Base-by-base conservation (phyloP, 2,888 invertebrate genomes). In the Dusona sp. region DNA sequence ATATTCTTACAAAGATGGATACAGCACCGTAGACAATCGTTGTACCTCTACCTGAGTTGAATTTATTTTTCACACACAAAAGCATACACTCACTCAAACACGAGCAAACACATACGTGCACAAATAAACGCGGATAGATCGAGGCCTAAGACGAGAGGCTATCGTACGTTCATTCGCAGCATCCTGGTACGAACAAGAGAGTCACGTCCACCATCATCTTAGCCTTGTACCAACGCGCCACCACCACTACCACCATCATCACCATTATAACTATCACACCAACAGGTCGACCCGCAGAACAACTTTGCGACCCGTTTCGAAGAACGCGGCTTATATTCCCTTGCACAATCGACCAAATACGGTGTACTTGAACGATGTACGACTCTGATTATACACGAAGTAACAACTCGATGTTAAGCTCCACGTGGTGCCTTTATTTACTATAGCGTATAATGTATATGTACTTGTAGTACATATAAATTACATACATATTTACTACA, bases 291-390 rank as follows among this genome's bases (percentile, higher is more conserved):
- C 68, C 84, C 48, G 83, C 84, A 64, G 65, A 54, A 84, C 81
- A 73, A 79, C 84, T 78, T 48, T 48, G 48, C 86, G 87, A 87
- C 78, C 87, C 68, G 88, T 88, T 89, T 87, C 83, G 78, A 88
- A 86, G 84, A 87, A 88, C 77, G 57, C 67, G 70, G 51, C 48
- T 73, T 73, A 73, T 73, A 73, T 80, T 88, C 73, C 88, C 86
- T 90, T 89, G 88, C 90, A 90, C 90, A 89, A 90, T 90, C 87
- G 79, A 77, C 90, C 90, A 88, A 90, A 90, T 90, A 90, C 79
- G 90, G 90, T 70, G 54, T 74, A 57, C 73, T 19, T 70, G 77
- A 83, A 88, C 89, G 88, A 84, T 84, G 89, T 87, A 87, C 89
- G 83, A 81, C 84, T 65, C 81, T 65, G 68, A 88, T 86, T 87